Conservation (phyloP, 2,797 vertebrate genomes). For the Tangara arthus region DNA sequence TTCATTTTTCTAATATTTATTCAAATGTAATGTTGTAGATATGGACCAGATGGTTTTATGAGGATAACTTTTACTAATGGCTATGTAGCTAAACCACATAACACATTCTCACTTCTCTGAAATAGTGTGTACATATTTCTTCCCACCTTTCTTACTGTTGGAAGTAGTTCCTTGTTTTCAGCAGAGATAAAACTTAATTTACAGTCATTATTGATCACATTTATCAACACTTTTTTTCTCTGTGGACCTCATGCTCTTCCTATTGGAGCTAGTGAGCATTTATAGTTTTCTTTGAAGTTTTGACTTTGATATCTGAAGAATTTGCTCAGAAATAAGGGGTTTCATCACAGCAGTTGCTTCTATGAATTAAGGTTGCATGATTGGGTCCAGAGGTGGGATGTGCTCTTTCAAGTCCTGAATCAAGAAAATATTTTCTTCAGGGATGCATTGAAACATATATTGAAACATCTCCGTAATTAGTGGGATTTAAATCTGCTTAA, state of each 20-base stretch:
- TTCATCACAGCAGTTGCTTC: not conserved
- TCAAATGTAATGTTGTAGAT: not conserved
- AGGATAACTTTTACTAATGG: not conserved
- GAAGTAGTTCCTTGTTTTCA: not conserved
- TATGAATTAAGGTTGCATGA: not conserved
- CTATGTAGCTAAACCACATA: not conserved
- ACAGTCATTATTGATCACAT: not conserved
- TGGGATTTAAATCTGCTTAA: not conserved
- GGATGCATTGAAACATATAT: not conserved
- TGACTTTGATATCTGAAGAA: not conserved
- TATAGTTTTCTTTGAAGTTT: not conserved
- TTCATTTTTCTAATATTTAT: not conserved
- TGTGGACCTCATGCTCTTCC: not conserved
- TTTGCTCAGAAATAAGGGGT: not conserved
- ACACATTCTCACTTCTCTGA: not conserved
- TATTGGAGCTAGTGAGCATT: not conserved
- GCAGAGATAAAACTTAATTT: not conserved
- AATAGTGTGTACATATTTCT: not conserved
- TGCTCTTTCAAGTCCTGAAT: not conserved
- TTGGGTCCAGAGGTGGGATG: not conserved
- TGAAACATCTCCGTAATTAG: not conserved
- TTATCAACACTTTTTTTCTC: not conserved
- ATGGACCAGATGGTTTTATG: not conserved
- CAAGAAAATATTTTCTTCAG: not conserved
- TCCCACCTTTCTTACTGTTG: not conserved